Evolutionary conservation across 2,113 vertebrate genomes (phyloP).

Genomic region (Melanerpes formicivorus): DNA sequence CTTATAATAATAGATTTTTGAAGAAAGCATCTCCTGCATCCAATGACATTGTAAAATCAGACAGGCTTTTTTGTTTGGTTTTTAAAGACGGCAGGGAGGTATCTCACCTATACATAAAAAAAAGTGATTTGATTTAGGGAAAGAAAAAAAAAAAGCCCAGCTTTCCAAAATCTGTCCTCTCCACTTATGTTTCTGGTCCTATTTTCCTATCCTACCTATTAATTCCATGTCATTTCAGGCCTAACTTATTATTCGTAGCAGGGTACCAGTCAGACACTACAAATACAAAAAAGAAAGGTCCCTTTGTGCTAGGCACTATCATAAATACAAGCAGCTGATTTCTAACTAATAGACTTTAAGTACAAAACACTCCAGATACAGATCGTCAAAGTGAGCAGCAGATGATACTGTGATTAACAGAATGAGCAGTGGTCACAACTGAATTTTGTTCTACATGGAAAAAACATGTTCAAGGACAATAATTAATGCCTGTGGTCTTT

Average conservation of each 20-base stretch:
- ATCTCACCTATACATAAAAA: background rate
- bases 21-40: background rate
- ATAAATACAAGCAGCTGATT: background rate
- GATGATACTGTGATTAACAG: background rate
- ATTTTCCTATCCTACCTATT: background rate
- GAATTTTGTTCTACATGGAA: background rate
- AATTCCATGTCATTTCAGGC: background rate
- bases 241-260: background rate
- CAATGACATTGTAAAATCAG: background rate
- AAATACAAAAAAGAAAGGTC: background rate
- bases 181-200: background rate
- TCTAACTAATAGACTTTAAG: background rate
- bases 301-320: background rate
- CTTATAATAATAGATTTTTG: background rate
- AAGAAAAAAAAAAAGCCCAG: background rate
- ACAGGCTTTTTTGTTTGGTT: background rate
- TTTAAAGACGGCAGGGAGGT: no score
- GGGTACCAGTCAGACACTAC: background rate
- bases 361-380: background rate
- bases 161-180: background rate
- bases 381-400: background rate
- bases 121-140: background rate
- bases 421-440: background rate
- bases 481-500: background rate
- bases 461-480: background rate